phyloP scores from a whole-genome alignment of 2,113 vertebrate species.

The Numenius arquata region DNA sequence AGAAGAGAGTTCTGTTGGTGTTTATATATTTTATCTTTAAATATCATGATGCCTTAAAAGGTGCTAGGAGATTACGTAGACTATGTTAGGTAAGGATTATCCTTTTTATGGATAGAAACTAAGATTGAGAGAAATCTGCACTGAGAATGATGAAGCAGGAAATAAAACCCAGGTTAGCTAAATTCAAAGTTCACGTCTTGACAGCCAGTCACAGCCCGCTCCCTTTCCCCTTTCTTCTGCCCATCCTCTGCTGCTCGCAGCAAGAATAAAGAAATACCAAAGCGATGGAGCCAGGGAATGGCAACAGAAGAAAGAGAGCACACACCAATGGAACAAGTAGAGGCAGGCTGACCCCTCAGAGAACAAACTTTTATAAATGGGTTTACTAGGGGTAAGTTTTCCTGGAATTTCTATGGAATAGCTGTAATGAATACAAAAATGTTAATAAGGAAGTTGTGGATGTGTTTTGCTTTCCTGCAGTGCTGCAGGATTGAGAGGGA shows the following conservation, averaged over 20 bases:
- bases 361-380: neutral
- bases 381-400: neutral
- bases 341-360: neutral
- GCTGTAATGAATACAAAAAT: neutral
- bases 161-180: neutral
- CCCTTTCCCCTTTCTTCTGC: neutral
- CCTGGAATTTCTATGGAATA: neutral
- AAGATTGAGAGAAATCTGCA: neutral
- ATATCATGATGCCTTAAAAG: neutral
- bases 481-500: neutral
- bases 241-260: neutral
- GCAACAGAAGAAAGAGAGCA: neutral
- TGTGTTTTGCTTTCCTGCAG: neutral
- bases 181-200: neutral
- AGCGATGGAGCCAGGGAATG: rapidly evolving
- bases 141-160: too few species aligned
- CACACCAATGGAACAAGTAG: neutral
- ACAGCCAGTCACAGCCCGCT: neutral
- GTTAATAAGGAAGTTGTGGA: neutral
- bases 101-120: neutral
- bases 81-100: neutral
- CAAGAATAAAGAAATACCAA: neutral
- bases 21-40: neutral
- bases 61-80: neutral
- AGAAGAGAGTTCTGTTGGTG: neutral